These are phyloP conservation scores for Setipinna tenuifilis DNA, from an alignment of 2,797 vertebrate genomes.

Conservation along the genomic window DNA sequence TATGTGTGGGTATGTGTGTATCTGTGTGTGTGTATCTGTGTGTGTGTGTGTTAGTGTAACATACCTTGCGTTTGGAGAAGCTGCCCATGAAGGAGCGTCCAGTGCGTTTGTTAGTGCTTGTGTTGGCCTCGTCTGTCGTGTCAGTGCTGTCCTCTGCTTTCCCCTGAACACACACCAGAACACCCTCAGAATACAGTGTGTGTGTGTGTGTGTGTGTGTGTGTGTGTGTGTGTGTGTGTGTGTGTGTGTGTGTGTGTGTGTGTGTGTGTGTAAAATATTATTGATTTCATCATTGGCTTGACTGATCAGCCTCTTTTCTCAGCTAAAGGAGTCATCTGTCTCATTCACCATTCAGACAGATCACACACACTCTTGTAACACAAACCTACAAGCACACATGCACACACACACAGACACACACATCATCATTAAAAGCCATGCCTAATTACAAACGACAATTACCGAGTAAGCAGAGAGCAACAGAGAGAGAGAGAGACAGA, in stretches of 20 bases:
- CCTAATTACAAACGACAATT: background rate
- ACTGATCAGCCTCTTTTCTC: background rate
- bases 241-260: background rate
- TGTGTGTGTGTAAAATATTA: background rate
- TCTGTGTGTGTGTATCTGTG: background rate
- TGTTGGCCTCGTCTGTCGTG: conserved; percentile 77
- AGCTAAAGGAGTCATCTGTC: background rate
- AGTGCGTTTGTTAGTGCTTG: conserved; percentile 75
- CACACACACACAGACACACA: background rate
- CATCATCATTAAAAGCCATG: background rate
- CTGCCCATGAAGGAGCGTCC: conserved; percentile 82
- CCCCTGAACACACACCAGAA: conserved; percentile 64
- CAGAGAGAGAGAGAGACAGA: background rate
- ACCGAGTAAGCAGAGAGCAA: background rate
- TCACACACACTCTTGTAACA: background rate
- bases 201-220: too few species aligned
- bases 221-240: background rate
- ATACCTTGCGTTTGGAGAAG: conserved; percentile 93
- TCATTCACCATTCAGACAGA: background rate
- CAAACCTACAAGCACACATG: background rate
- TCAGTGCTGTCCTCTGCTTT: conserved; percentile 83
- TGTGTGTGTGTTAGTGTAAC: background rate
- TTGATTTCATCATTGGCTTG: background rate
- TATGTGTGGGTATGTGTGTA: background rate
- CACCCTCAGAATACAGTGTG: background rate